Evolutionary conservation across 2,888 invertebrate genomes (phyloP).

Genomic region (Lottia scabra): DNA sequence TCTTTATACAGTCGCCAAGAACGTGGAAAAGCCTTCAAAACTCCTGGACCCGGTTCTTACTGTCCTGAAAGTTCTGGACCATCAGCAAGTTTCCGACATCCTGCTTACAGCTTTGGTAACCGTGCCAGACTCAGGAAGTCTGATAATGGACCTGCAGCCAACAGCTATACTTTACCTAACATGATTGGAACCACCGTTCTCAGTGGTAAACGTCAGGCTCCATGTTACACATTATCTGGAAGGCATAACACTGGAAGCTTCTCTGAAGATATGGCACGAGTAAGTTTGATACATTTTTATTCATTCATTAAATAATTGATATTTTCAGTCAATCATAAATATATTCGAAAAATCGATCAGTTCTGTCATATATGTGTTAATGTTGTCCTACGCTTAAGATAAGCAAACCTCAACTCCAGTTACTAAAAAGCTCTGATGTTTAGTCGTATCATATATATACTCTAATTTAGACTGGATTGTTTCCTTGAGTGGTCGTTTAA

Average conservation of each 20-base stretch:
- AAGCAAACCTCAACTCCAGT: too few relatives aligned
- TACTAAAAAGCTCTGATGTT: too few relatives aligned
- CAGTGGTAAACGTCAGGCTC: conserved; percentile 73
- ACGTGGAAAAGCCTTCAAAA: conserved; percentile 48
- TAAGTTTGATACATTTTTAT: too few relatives aligned
- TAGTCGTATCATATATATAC: too few relatives aligned
- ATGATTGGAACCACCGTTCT: conserved; percentile 65
- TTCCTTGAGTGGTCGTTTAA: too few relatives aligned
- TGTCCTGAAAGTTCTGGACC: conserved; percentile 62
- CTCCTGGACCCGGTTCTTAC: conserved; percentile 68
- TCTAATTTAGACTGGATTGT: too few relatives aligned
- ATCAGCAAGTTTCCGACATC: conserved; percentile 48
- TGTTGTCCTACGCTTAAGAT: too few relatives aligned
- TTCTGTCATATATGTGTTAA: too few relatives aligned
- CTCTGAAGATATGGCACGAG: conserved; percentile 62
- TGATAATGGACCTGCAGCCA: conserved; percentile 66
- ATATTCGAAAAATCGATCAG: too few relatives aligned
- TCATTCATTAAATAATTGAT: too few relatives aligned
- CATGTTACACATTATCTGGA: conserved; percentile 88
- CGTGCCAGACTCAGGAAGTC: conserved; percentile 54
- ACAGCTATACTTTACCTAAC: conserved; percentile 61
- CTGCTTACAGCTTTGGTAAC: conserved; percentile 64
- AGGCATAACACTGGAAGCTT: conserved; percentile 76
- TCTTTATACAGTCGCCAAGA: conserved; percentile 58
- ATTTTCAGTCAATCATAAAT: too few relatives aligned